These are phyloP conservation scores for Cisticola juncidis DNA, from an alignment of 2,113 vertebrate genomes.

Conservation along the genomic window DNA sequence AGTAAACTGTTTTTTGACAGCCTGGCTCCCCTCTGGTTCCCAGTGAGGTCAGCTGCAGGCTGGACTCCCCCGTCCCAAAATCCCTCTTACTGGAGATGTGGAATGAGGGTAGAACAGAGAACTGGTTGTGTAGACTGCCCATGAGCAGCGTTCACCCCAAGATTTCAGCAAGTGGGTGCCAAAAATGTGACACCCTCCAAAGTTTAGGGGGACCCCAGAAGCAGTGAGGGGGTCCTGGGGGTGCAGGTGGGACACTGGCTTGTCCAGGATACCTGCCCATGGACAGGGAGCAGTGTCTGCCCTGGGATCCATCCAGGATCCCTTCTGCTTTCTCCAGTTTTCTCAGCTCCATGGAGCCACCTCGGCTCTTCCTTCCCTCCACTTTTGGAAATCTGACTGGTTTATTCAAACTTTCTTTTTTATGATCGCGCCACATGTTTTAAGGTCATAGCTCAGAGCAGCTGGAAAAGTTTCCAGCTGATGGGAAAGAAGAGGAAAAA, in stretches of 20 bases:
- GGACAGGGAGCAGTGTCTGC: background rate
- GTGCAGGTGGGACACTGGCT: rapidly evolving
- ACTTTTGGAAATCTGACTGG: background rate
- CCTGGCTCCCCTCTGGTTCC: background rate
- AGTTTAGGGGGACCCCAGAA: background rate
- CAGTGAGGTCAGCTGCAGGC: background rate
- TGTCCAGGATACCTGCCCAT: background rate
- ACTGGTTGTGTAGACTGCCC: rapidly evolving
- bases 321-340: background rate
- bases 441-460: conserved; percentile 45
- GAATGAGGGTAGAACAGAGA: background rate
- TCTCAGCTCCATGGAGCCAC: background rate
- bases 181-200: background rate
- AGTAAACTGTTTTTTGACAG: background rate
- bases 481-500: conserved; percentile 64
- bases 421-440: background rate
- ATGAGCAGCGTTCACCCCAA: rapidly evolving
- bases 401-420: background rate
- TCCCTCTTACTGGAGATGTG: no score
- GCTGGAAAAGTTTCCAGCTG: conserved; percentile 64
- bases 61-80: background rate
- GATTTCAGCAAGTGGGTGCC: background rate
- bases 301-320: background rate
- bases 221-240: rapidly evolving
- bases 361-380: background rate